Base-by-base conservation (phyloP, 2,888 invertebrate species). In the Tiliacea citrago region DNA sequence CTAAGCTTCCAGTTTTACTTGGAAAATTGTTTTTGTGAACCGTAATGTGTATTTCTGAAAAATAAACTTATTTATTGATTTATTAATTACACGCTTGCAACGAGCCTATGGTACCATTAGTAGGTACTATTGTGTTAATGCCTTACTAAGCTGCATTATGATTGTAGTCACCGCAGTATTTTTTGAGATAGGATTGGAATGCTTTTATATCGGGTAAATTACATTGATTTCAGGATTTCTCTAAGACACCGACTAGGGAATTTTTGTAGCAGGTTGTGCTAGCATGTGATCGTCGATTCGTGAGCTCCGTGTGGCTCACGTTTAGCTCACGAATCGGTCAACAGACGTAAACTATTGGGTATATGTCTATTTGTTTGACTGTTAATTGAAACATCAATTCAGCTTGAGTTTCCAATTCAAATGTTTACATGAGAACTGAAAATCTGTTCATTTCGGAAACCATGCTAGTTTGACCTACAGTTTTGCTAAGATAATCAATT, bases 401-500 rank as follows among this genome's bases (percentile, higher is more conserved):
- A 60, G n/a, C 39, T 75, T 16, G n/a, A 21, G 12, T 75, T 75
- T 75, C 3, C 21, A 5, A 3, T 75, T 12, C 24, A 62, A 55
- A 49, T 61, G 42, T 75, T 49, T 61, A 49, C 10, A 55, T 45
- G 45, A 35, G 18, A 77, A 57, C 62, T 55, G 81, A 55, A 76
- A 74, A 81, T 81, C 81, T 55, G 61, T 35, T 21, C 16, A 42
- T 62, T 81, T 62, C 49, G 6, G 21, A 24, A 63, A 76, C 35
- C 47, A 45, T 2, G 13, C 12, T n/a, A 57, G 24, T 67, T 42
- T 24, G 4, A n/a, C 16, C 24, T n/a, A 2, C 29, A 57, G 82
- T 85, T 79, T 83, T 69, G 67, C 35, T 57, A 61, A 63, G 75
- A 63, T 65, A 82, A 75, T 62, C 66, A 70, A 62, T 39, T 63